Percentiles rank a stretch among this genome's conserved stretches.
phyloP scores from a whole-genome alignment of 1,140 invertebrate genomes.

The Reticulitermes speratus region DNA sequence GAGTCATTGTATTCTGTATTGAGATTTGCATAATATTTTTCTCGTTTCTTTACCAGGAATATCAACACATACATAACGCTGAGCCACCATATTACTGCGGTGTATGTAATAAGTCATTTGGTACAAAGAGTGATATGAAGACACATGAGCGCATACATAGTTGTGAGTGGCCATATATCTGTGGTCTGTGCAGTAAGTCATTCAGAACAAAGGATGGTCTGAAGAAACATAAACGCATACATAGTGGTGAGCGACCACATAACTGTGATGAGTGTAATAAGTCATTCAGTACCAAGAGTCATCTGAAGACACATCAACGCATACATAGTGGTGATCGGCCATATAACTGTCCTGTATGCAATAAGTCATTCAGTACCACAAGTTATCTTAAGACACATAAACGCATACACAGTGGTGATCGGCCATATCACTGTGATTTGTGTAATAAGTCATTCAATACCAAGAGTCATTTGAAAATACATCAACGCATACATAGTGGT shows the following conservation, averaged over 20 bases:
- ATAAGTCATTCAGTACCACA: conserved; percentile 68
- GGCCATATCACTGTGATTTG: no score
- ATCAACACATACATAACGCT: conserved; percentile 72
- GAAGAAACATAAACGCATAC: background rate
- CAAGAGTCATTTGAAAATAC: no score
- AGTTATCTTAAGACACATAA: conserved; percentile 75
- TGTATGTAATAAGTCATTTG: conserved; percentile 67
- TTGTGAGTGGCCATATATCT: conserved; percentile 17
- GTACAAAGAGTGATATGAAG: conserved; percentile 58
- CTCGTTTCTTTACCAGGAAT: no score
- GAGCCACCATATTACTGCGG: conserved; percentile 68
- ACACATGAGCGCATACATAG: conserved; percentile 36
- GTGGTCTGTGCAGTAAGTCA: background rate
- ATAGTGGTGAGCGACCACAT: background rate
- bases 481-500: no score
- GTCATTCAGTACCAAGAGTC: background rate
- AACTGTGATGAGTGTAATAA: background rate
- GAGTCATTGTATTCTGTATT: no score
- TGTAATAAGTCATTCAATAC: no score
- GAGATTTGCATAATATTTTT: no score
- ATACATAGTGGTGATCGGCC: conserved; percentile 77
- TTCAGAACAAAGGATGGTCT: background rate
- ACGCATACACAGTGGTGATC: no score
- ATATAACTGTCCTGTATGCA: conserved; percentile 62
- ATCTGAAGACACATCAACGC: background rate